These are phyloP conservation scores for Catocala nupta DNA, from an alignment of 2,888 invertebrate species.

Conservation along the genomic window DNA sequence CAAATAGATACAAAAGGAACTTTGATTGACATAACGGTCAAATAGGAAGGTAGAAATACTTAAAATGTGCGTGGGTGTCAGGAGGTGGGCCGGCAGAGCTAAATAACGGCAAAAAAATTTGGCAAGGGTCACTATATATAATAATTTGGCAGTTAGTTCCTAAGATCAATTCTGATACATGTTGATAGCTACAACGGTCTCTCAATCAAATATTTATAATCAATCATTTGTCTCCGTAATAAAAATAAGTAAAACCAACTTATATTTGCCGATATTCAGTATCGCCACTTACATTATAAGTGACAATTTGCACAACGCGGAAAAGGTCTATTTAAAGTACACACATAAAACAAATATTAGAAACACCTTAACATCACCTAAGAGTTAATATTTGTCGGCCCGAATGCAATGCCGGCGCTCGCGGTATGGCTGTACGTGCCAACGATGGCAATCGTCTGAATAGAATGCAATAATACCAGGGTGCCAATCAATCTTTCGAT, in stretches of 20 bases:
- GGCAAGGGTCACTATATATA: slow-evolving; percentile 50
- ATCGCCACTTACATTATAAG: not conserved
- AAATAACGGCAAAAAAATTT: slow-evolving; percentile 47
- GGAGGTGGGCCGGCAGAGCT: slow-evolving; percentile 49
- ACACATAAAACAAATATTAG: not conserved
- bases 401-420: slow-evolving; percentile 65
- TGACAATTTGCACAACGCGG: no score
- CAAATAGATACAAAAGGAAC: slow-evolving; percentile 58
- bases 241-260: not conserved
- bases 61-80: slow-evolving; percentile 69
- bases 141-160: slow-evolving; percentile 52
- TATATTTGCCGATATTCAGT: not conserved
- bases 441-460: slow-evolving; percentile 71
- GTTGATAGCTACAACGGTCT: slow-evolving; percentile 14
- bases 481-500: slow-evolving; percentile 76
- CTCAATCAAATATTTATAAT: slow-evolving; percentile 7
- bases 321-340: no score
- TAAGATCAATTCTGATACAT: slow-evolving; percentile 41
- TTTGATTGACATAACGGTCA: slow-evolving; percentile 57
- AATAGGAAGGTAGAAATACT: slow-evolving; percentile 62
- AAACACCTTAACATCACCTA: slow-evolving; percentile 26
- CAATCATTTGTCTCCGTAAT: not conserved
- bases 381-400: slow-evolving; percentile 66
- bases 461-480: slow-evolving; percentile 65
- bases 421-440: slow-evolving; percentile 58